Evolutionary conservation across 2,113 vertebrate species (phyloP).

Genomic region (Hirundichthys speculiger): DNA sequence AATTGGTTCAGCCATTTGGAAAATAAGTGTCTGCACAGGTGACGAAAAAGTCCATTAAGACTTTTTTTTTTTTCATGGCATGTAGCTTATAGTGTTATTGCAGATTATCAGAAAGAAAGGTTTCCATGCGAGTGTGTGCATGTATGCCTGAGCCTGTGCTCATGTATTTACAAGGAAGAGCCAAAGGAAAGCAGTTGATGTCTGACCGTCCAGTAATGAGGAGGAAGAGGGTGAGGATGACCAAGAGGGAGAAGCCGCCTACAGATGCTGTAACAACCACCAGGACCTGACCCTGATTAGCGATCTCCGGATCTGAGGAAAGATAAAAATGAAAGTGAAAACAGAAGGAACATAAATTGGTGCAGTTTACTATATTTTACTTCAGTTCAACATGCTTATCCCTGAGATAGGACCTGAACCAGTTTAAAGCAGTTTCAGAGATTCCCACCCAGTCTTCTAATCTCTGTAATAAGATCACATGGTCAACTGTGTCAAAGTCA

Average conservation of each 20-base stretch:
- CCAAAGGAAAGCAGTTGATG: not conserved
- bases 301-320: slow-evolving; percentile 91
- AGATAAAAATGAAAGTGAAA: slow-evolving; percentile 6
- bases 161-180: not conserved
- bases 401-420: too few relatives aligned
- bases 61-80: slow-evolving; percentile 44
- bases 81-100: slow-evolving; percentile 37
- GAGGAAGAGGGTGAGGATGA: slow-evolving; percentile 97
- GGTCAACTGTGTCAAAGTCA: too few relatives aligned
- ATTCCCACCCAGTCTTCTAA: too few relatives aligned
- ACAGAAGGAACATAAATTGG: not conserved
- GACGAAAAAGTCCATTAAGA: slow-evolving; percentile 69
- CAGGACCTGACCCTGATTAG: slow-evolving; percentile 94
- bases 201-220: slow-evolving; percentile 96
- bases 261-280: slow-evolving; percentile 96
- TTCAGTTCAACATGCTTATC: too few relatives aligned
- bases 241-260: slow-evolving; percentile 93
- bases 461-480: too few relatives aligned
- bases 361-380: too few relatives aligned
- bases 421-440: too few relatives aligned
- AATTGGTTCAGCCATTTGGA: slow-evolving; percentile 78
- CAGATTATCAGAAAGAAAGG: slow-evolving; percentile 43
- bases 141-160: slow-evolving; percentile 1
- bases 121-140: slow-evolving; percentile 13
- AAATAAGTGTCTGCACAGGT: slow-evolving; percentile 72